Evolutionary conservation across 1,140 invertebrate species (phyloP), one percentile per base, ranked within the genome.

Genomic region (Asobara japonica): DNA sequence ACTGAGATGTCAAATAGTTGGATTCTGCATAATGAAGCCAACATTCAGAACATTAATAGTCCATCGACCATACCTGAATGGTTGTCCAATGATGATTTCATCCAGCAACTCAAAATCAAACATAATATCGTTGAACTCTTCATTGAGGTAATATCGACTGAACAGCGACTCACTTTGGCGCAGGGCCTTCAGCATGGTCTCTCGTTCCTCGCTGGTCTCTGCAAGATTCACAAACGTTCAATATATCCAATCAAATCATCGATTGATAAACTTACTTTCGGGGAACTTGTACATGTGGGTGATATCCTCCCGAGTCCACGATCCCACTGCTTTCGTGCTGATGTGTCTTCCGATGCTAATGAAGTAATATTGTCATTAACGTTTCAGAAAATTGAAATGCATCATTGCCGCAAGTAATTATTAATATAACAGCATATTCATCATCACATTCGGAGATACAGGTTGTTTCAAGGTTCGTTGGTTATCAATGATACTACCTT

Each of bases 131-230:
- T 96, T 96, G 81, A 97, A 96, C 27, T 93, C 93, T 74, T 96
- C 95, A 78, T 97, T 97, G 0, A 97, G 88, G 77, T 97, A 97
- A 82, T 96, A 97, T 11, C 95, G 88, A 62, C 95, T 95, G 79
- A 96, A 97, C 3, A 93, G 86, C 71, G 91, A 95, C 69, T 93
- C 91, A 25, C 94, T 93, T 83, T 94, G 92, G 62, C 91, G 90
- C 0, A 97, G 84, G 13, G 95, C 96, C 84, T 93, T 94, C 16
- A 95, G 80, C 94, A 97, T 96, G 0, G 91, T 91, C 74, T 90
- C 90, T 27, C 96, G 88, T 83, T 97, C 95, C 79, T 96, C 94
- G 8, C 87, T 79, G 11, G 90, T 91, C 51, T 91, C 88, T 89
- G 73, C 6, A 65, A 38, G 73, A 75, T 65, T 74, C 41, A 77